These are phyloP conservation scores for Cyprinus carpio DNA, from an alignment of 2,113 vertebrate genomes.

Conservation along the genomic window DNA sequence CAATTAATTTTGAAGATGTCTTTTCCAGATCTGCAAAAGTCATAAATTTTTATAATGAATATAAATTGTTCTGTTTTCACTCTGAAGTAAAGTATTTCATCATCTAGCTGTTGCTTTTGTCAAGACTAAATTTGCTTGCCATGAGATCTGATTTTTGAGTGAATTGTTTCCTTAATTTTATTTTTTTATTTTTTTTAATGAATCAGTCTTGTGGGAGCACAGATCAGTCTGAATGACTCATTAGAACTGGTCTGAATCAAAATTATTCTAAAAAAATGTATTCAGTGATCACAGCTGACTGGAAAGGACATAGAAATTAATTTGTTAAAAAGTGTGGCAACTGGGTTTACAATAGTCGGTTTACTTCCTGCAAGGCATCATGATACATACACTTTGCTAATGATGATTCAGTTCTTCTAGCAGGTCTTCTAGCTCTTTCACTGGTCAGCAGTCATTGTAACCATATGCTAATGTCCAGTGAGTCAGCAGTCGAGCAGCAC, in stretches of 20 bases:
- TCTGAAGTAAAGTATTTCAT: not conserved
- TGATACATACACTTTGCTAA: too few relatives aligned
- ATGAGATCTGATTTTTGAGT: not conserved
- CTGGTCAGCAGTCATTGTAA: too few relatives aligned
- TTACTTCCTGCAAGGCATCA: too few relatives aligned
- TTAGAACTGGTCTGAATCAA: too few relatives aligned
- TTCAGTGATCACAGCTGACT: not conserved
- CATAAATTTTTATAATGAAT: not conserved
- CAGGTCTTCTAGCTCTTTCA: too few relatives aligned
- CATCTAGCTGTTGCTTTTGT: not conserved
- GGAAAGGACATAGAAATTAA: too few relatives aligned
- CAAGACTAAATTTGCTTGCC: not conserved
- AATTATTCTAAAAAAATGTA: too few relatives aligned
- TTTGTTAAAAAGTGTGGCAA: not conserved
- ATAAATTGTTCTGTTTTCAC: not conserved
- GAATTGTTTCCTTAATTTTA: not conserved
- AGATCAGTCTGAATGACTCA: too few relatives aligned
- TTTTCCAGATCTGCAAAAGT: not conserved
- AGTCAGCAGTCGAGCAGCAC: not conserved
- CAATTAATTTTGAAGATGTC: not conserved
- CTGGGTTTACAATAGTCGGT: not conserved
- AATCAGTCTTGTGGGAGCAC: too few relatives aligned
- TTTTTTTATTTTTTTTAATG: not conserved
- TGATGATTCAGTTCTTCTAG: too few relatives aligned
- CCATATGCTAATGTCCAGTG: too few relatives aligned